Evolutionary conservation across 1,140 invertebrate genomes (phyloP), one percentile per base, ranked within the genome.

Genomic region (Ptiloglossa arizonensis): DNA sequence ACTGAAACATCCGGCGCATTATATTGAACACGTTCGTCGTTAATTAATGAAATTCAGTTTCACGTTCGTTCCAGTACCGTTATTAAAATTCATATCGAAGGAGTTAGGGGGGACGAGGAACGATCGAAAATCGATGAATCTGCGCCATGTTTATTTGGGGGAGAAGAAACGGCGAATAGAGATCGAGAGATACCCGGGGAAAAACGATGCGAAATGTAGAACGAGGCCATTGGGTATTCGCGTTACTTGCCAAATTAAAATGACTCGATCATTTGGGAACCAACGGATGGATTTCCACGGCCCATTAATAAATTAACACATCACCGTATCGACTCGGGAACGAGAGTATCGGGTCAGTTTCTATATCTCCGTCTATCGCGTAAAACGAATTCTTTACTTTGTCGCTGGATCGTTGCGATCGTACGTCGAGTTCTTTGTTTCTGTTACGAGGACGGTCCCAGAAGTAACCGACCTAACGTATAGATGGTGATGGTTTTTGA

Each of bases 221-320:
- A 73, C 59, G 22, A n/a, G 59, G 59, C 27, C 19, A 29, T 19
- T 32, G 54, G 54, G 27, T 32, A 11, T 15, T 6, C 22, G 46
- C 48, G 48, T 72, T 29, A 44, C 59, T 46, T 29, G 46, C 22
- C 70, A 62, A 63, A 72, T 63, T 72, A 63, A 72, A 72, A 72
- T 72, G 17, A 63, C 24, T 69, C 67, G 46, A 73, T 73, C 59
- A 73, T 73, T 27, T 70, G 59, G 70, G 32, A 72, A 8, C 19
- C 48, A 35, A 29, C n/a, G 19, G 48, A 74, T 74, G 46, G 50
- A 24, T 35, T 19, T 27, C 15, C 11, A 5, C 13, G 17, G 54
- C 27, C 50, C 54, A 54, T 68, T 66, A 67, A 68, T 75, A 68
- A 67, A 67, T 75, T 68, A 56, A 68, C 63, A 75, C 15, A 13